Evolutionary conservation across 2,888 invertebrate genomes (phyloP), one percentile per base, ranked within the genome.

Genomic region (Dione vanillae): DNA sequence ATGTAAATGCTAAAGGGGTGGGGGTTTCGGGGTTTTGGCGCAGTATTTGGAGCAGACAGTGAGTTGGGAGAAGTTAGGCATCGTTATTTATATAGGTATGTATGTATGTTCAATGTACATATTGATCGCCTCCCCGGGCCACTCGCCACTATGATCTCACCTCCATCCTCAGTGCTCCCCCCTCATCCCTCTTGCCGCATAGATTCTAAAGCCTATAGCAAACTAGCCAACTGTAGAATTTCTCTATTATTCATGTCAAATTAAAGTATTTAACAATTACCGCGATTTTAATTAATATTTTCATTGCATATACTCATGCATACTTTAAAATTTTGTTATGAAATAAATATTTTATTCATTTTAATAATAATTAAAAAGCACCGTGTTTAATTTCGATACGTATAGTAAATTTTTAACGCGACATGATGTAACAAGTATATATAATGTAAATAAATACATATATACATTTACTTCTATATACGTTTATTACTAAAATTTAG

Each of bases 131-230:
- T 90, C 90, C 90, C 92, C 91, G 84, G 87, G 91, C 90, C 90
- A 91, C 92, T 92, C 92, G 91, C 92, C 92, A 92, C 92, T 93
- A 92, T 92, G 92, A 92, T 91, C 91, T 92, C 92, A 93, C 92
- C 92, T 92, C 92, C 91, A 91, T 91, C 91, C 90, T 87, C 88
- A 88, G 88, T 89, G 86, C 86, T 84, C 85, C 84, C 79, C 75
- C 80, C 85, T 80, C 78, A 77, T 80, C 80, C 78, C 83, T 79
- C 85, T 83, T 83, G 81, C 87, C 88, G 86, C 85, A 86, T 85
- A 84, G 85, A 88, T 86, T 86, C 83, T 82, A 83, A 87, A 85
- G 85, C 88, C 82, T 89, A 84, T 84, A 86, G 85, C 85, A 81
- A 88, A 86, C 84, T 81, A 81, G 85, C 84, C 81, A 81, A 78